Percentiles rank a stretch among this genome's conserved stretches.
Conservation (phyloP, 92 coral and sea anemone species). For the Actinostola sp. region DNA sequence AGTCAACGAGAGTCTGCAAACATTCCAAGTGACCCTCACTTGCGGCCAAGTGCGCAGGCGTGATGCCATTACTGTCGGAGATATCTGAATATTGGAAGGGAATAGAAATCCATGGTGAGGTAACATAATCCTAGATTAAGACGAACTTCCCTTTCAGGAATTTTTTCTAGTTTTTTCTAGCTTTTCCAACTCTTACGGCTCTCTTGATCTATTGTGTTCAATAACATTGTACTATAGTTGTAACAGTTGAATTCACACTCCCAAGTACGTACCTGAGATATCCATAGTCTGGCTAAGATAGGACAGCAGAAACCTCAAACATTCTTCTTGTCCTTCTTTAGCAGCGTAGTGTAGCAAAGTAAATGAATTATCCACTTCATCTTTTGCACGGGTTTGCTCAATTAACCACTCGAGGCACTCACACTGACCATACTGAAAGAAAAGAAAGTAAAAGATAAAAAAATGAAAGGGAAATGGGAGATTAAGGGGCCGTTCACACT, state of each 20-base stretch:
- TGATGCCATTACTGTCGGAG: conserved; percentile 68
- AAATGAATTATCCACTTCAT: conserved; percentile 62
- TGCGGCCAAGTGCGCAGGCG: conserved; percentile 92
- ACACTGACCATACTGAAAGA: conserved; percentile 70
- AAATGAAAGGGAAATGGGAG: too few species aligned
- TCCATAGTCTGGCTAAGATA: conserved; percentile 44
- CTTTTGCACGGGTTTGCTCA: conserved; percentile 62
- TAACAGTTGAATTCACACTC: too few species aligned
- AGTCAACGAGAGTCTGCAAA: conserved; percentile 86
- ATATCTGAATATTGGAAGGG: conserved; percentile 42
- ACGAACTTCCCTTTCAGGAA: too few species aligned
- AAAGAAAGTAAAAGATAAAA: not conserved
- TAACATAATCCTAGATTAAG: not conserved
- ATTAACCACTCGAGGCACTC: conserved; percentile 87
- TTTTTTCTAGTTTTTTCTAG: too few species aligned
- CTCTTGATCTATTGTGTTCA: too few species aligned
- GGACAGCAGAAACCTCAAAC: conserved; percentile 69
- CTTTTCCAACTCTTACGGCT: too few species aligned
- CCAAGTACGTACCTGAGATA: conserved; percentile 64
- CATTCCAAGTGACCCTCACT: conserved; percentile 90
- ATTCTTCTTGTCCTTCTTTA: conserved; percentile 73
- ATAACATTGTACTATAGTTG: too few species aligned
- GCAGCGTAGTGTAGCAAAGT: conserved; percentile 73
- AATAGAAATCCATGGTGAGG: not conserved
- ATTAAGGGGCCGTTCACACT: too few species aligned